Base-by-base conservation (phyloP, 2,797 vertebrate species). In the Gila robusta region DNA sequence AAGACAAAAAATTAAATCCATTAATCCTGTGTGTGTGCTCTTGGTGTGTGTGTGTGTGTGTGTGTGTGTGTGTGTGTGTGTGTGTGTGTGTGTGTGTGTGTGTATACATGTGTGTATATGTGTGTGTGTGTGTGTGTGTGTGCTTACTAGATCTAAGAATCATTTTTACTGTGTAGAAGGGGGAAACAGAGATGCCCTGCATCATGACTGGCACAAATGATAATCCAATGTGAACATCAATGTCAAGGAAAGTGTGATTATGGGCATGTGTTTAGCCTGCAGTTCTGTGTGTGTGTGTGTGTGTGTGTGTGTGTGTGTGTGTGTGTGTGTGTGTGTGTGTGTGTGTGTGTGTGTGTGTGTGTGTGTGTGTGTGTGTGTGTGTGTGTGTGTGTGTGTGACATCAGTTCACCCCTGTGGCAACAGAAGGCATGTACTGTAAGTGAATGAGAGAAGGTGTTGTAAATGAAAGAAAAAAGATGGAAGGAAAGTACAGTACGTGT, bases 161-260 rank as follows among this genome's bases (percentile, higher is more conserved):
- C 10, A 0, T 79, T 79, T 59, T 35, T 62, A 41, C 35, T 41
- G 37, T 26, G 54, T 59, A 32, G 35, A 59, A n/a, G 81, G 23
- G 44, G 21, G 72, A 21, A 67, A 39, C 64, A 32, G 64, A 37
- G 87, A 71, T 47, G 56, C 71, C 32, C 73, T 82, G 41, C 62
- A 70, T 76, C 19, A 19, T n/a, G 79, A 88, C 66, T 89, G 87
- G 73, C 84, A 82, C 49, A 82, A 87, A 87, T 73, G 62, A 56
- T 89, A 87, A 90, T 83, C 80, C 82, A 81, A 77, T 69, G 47
- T 85, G 84, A 90, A 83, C 76, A 81, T 83, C 87, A 85, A 47
- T 87, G 77, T 28, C 39, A 64, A 56, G 79, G 80, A 88, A 85
- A 88, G 82, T 79, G 74, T 54, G 59, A 80, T 85, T 71, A 70